Conservation (phyloP, 2,888 invertebrate genomes). For the Laspeyria flexula region DNA sequence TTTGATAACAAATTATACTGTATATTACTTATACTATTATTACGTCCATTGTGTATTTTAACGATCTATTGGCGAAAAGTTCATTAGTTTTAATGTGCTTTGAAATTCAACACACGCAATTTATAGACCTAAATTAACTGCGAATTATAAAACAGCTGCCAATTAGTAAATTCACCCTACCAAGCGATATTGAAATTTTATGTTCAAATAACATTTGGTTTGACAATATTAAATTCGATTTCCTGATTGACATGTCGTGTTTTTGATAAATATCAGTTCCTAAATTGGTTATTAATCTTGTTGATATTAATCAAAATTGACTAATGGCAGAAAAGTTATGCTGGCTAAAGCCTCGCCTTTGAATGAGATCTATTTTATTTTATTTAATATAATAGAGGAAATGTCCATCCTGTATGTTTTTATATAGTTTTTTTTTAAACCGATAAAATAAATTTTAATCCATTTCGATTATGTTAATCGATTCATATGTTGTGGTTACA, state of each 20-base stretch:
- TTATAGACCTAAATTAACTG: background rate
- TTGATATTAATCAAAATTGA: too few relatives aligned
- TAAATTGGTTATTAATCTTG: background rate
- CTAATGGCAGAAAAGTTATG: too few relatives aligned
- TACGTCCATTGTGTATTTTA: background rate
- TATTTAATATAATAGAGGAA: too few relatives aligned
- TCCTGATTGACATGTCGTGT: background rate
- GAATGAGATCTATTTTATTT: too few relatives aligned
- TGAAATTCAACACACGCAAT: background rate
- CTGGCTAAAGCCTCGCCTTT: too few relatives aligned
- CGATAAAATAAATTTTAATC: too few relatives aligned
- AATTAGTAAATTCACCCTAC: background rate
- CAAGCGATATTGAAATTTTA: background rate
- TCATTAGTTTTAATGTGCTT: slow-evolving; percentile 1
- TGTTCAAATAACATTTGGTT: background rate
- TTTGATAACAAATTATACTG: background rate
- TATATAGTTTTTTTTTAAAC: too few relatives aligned
- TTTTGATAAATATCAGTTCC: background rate
- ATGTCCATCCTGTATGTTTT: too few relatives aligned
- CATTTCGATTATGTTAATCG: too few relatives aligned
- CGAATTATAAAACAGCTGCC: background rate
- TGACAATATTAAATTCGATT: background rate
- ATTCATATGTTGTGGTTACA: too few relatives aligned
- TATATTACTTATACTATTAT: background rate
- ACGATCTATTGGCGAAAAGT: background rate